Percentiles rank a stretch among this genome's conserved stretches.
Conservation (phyloP, 1,140 invertebrate genomes). For the Coelopa frigida region DNA sequence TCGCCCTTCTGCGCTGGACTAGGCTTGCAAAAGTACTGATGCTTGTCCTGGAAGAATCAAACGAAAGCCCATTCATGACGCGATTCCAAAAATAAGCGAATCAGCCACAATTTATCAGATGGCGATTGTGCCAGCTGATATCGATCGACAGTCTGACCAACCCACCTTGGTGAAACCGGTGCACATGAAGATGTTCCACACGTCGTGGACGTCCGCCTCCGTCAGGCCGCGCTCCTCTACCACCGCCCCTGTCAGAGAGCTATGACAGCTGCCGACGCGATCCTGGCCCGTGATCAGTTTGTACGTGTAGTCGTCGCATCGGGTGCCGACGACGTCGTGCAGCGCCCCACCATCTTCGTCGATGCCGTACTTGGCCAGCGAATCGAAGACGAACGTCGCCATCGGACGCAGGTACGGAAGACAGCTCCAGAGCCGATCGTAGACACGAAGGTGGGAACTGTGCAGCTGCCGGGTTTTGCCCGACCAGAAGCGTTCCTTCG, state of each 20-base stretch:
- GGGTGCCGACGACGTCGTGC: constrained; percentile 48
- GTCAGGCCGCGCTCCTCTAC: constrained; percentile 41
- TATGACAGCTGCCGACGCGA: constrained; percentile 45
- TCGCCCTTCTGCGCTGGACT: constrained; percentile 47
- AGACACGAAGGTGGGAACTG: constrained; percentile 42
- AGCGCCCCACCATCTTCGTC: constrained; percentile 47
- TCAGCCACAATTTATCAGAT: no score
- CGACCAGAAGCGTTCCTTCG: constrained; percentile 46
- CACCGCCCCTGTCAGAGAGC: constrained; percentile 44
- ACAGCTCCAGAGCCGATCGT: constrained; percentile 48
- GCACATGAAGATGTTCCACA: constrained; percentile 50
- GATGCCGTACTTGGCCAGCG: constrained; percentile 44
- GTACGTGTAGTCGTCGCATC: constrained; percentile 49
- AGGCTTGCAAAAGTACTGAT: constrained; percentile 48
- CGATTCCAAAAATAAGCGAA: no score
- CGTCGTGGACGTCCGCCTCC: constrained; percentile 49
- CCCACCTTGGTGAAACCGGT: constrained; percentile 43
- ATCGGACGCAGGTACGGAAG: constrained; percentile 47
- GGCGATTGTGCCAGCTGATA: no score
- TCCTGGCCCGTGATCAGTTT: constrained; percentile 46
- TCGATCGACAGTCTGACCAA: background rate
- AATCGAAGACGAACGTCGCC: constrained; percentile 48
- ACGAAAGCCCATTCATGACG: background rate
- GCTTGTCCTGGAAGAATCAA: constrained; percentile 31
- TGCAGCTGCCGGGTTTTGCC: constrained; percentile 49